Evolutionary conservation across 2,888 invertebrate genomes (phyloP), one percentile per base, ranked within the genome.

Genomic region (Cheiracanthium punctorium): DNA sequence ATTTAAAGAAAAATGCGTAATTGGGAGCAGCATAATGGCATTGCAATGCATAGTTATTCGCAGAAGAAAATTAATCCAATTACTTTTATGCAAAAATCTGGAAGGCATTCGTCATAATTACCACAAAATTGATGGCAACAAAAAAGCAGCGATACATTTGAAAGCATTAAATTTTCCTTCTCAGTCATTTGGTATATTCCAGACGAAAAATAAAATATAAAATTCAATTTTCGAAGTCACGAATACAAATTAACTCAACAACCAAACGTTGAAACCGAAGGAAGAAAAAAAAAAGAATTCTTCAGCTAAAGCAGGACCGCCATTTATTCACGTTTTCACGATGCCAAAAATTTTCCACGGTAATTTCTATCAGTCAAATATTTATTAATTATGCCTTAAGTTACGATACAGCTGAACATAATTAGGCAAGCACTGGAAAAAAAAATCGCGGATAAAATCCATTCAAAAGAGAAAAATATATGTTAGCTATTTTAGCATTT

Each of bases 351-450:
- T 71, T 32, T 33, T 52, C 12, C 43, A 28, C 65, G 20, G 7
- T 67, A 72, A 76, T 82, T 82, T 58, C 69, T 67, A 79, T 79
- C 84, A 74, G 73, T 85, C 84, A 74, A 85, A 67, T 58, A 32
- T 73, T 80, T 74, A 85, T 85, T 85, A 85, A 85, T 85, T 85
- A 79, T 52, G 30, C 67, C 37, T 33, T 12, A 32, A 67, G 65
- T 77, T 70, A 43, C 17, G 70, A 52, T 52, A 33, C 29, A n/a
- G 33, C 37, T 10, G 33, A 69, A 82, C 70, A 77, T 84, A 84
- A 84, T 84, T 84, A 84, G 73, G 29, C 17, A 67, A 33, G 37
- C 52, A 28, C 0, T 58, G 43, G 28, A 24, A 28, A 33, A 24
- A 71, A 52, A 65, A 67, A 29, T 20, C 5, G 41, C 14, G 12